phyloP scores from a whole-genome alignment of 2,888 invertebrate genomes.

The Erebia ligea region DNA sequence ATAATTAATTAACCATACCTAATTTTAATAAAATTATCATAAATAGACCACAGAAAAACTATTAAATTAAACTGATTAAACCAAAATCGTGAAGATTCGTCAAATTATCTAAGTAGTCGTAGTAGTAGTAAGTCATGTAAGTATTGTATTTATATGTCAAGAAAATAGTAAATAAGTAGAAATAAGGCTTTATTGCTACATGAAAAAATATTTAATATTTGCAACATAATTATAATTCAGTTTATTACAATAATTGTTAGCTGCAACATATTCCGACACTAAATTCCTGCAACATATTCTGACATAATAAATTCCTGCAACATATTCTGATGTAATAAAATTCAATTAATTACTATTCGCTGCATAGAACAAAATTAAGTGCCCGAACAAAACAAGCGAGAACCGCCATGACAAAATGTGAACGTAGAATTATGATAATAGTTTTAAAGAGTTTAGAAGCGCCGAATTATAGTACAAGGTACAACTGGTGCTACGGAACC shows the following conservation, averaged over 20 bases:
- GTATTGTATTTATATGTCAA: no score
- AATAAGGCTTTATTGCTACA: no score
- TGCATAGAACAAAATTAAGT: conserved; percentile 61
- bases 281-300: conserved; percentile 22
- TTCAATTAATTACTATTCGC: conserved; percentile 46
- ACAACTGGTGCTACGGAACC: conserved; percentile 60
- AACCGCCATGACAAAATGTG: conserved; percentile 70
- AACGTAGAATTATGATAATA: conserved; percentile 77
- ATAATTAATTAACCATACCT: no score
- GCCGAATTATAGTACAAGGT: conserved; percentile 66
- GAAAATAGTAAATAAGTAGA: no score
- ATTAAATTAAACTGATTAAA: no score
- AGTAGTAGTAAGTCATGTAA: no score
- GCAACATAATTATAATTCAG: conserved; percentile 2
- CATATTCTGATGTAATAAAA: conserved; percentile 31
- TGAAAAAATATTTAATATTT: no score
- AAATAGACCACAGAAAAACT: no score
- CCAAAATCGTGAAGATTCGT: no score
- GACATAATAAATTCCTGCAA: conserved; percentile 24
- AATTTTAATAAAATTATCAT: no score
- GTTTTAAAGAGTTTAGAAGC: conserved; percentile 76
- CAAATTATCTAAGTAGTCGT: no score
- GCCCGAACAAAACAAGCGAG: conserved; percentile 44
- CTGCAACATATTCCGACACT: conserved; percentile 9
- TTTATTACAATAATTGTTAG: conserved; percentile 8